Evolutionary conservation across 2,888 invertebrate species (phyloP), one percentile per base, ranked within the genome.

Genomic region (Ormyrus thymus): DNA sequence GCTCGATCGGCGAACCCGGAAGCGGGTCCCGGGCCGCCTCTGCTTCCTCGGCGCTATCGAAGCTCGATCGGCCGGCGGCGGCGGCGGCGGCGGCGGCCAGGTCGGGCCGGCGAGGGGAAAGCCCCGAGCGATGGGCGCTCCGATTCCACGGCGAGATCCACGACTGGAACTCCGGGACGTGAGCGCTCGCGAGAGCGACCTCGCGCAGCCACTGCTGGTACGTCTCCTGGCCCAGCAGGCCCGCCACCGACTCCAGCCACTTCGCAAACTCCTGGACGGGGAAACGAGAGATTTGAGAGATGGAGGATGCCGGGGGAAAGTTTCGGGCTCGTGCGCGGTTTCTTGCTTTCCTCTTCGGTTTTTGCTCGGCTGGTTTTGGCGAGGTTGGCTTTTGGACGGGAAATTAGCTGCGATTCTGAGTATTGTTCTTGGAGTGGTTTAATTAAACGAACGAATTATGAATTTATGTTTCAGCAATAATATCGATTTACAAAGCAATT

Each of bases 211-310:
- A 87, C 7, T 71, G 69, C 6, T 76, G 76, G 77, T 85, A 87
- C 13, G 81, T 84, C 11, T 77, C 66, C 13, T 83, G 59, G 51
- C 84, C 86, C 0, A 86, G 80, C 68, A 83, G 80, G 50, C 81
- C 75, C 68, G 81, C 81, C 29, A 85, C 83, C 13, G 84, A 83
- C 50, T 83, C 78, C 10, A 87, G 83, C 87, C 87, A 87, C 50
- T 85, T 83, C 51, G 77, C 80, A 80, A 87, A 87, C 80, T 83
- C 82, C 86, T 86, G 59, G 29, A 29, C 29, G 29, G 29, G 3
- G 29, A 29, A 29, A 29, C 29, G 29, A 29, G 29, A 29, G 29
- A 29, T 29, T 15, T 6, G 48, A 62, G 70, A 64, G 15, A 56
- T 51, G 45, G 66, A n/a, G 56, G 11, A 29, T 6, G 46, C 10